Conservation (phyloP, 2,797 vertebrate species). For the Brachyalestes nurse region DNA sequence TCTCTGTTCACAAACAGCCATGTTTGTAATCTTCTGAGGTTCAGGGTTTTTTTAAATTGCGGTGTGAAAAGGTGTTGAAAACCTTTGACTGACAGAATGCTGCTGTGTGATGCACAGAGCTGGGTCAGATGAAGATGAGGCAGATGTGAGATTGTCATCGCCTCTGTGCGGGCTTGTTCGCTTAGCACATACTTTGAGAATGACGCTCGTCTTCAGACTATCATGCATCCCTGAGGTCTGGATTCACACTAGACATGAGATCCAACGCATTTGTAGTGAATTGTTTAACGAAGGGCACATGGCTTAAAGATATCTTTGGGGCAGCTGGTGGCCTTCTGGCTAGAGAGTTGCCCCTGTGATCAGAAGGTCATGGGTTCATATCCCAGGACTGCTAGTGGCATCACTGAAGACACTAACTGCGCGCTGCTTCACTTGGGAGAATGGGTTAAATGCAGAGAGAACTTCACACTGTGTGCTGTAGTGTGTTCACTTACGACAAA, state of each 20-base stretch:
- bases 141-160: slow-evolving; percentile 5
- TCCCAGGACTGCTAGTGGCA: no score
- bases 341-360: no score
- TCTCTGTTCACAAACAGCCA: neutral
- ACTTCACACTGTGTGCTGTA: no score
- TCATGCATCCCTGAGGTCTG: slow-evolving; percentile 23
- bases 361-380: no score
- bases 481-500: no score
- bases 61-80: slow-evolving; percentile 12
- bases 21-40: neutral
- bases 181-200: slow-evolving; percentile 60
- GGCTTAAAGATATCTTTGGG: neutral
- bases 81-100: slow-evolving; percentile 17
- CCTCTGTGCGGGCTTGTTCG: slow-evolving; percentile 59
- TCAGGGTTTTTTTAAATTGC: slow-evolving; percentile 13
- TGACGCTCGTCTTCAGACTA: slow-evolving; percentile 54
- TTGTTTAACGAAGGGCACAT: neutral
- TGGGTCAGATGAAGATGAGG: neutral
- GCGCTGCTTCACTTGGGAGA: no score
- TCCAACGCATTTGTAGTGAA: neutral
- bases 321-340: no score
- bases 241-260: slow-evolving; percentile 18
- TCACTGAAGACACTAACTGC: no score
- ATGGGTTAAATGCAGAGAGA: no score
- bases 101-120: slow-evolving; percentile 9